Base-by-base conservation (phyloP, 2,888 invertebrate species). In the Eilema griseolum region DNA sequence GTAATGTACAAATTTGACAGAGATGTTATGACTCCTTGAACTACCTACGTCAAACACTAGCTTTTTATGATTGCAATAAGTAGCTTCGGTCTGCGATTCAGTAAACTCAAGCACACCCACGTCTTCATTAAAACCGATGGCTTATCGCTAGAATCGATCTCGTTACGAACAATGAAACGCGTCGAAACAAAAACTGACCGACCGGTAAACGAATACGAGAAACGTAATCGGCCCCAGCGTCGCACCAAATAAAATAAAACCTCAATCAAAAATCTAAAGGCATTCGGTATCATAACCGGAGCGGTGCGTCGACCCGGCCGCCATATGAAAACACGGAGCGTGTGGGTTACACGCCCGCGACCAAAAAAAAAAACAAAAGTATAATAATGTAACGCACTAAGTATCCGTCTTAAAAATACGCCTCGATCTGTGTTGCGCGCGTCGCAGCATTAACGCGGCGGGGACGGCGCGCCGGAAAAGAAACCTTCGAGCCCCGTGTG, bases 361-460 rank as follows among this genome's bases (percentile, higher is more conserved):
- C 84, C 78, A 72, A 90, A 92, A 91, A 69, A n/a, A 92, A 92
- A 92, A 93, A 92, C 91, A 90, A 91, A 93, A 92, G 87, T 92
- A 91, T 92, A 93, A 93, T 94, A 94, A 93, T 93, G 93, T 93
- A 93, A 94, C 93, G 92, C 92, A 93, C 94, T 93, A 93, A 95
- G 94, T 94, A 94, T 93, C 92, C 92, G 92, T 93, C 93, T 95
- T 94, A 92, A 93, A 93, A 92, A 93, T 93, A 93, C 93, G 92
- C 90, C 92, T 92, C 91, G 92, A 90, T 90, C 90, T 89, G 85
- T 84, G 90, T 87, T 91, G 92, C 90, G 93, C 92, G 92, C 92
- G 92, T 89, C 92, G 92, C 89, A 87, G 91, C 87, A 89, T 90
- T 90, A 92, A 86, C 92, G 89, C 89, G 79, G 64, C 79, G 89